These are phyloP conservation scores for Hoplostethus atlanticus DNA, from an alignment of 2,797 vertebrate species.

Conservation along the genomic window DNA sequence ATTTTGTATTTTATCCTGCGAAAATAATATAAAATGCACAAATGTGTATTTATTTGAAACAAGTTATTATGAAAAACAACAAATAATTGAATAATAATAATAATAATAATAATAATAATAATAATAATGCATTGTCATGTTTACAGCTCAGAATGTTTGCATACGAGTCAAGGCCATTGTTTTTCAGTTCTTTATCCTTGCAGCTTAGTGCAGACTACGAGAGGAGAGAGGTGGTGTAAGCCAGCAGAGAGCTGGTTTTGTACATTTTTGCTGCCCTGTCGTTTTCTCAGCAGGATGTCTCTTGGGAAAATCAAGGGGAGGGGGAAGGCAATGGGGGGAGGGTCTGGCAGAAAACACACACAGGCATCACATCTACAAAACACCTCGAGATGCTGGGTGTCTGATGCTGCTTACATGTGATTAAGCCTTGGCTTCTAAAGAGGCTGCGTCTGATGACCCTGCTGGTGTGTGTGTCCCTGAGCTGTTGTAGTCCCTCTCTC, in stretches of 20 bases:
- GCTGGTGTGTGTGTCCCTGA: conserved; percentile 41
- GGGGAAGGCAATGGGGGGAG: conserved; percentile 72
- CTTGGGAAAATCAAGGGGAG: conserved; percentile 82
- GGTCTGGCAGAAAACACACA: conserved; percentile 65
- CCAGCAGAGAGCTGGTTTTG: conserved; percentile 77
- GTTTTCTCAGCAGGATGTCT: conserved; percentile 84
- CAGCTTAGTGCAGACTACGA: conserved; percentile 34
- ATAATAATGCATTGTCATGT: conserved; percentile 15
- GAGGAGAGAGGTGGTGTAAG: conserved; percentile 67
- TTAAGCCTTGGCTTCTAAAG: conserved; percentile 76
- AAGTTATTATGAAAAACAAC: neutral
- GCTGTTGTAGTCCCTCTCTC: conserved; percentile 18
- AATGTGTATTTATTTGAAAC: neutral
- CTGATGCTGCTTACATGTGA: conserved; percentile 78
- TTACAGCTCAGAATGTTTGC: conserved; percentile 26
- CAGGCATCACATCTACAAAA: conserved; percentile 74
- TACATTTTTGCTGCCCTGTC: conserved; percentile 84
- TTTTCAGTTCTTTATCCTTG: conserved; percentile 33
- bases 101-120: no score
- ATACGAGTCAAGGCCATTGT: conserved; percentile 28
- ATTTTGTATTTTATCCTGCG: neutral
- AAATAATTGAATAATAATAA: neutral
- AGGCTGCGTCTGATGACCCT: conserved; percentile 69
- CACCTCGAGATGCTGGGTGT: conserved; percentile 66
- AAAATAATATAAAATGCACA: conserved; percentile 4